Evolutionary conservation across 2,888 invertebrate species (phyloP).

Genomic region (Xestia xanthographa): DNA sequence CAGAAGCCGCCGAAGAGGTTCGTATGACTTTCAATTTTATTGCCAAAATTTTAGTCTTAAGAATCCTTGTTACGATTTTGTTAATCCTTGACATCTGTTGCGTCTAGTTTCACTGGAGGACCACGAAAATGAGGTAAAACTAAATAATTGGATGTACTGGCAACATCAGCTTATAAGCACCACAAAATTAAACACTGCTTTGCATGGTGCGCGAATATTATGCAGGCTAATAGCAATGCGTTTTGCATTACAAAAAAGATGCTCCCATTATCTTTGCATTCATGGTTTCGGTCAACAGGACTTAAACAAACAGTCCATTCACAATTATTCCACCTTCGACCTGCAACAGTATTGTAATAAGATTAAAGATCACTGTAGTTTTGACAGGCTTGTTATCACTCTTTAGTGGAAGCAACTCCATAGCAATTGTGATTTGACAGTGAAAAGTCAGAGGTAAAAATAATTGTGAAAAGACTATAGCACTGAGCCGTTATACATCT

Average conservation of each 20-base stretch:
- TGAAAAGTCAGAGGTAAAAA: background rate
- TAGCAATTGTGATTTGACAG: background rate
- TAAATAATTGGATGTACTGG: background rate
- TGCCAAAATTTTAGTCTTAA: background rate
- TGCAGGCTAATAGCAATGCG: background rate
- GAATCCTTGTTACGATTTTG: background rate
- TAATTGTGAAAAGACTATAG: background rate
- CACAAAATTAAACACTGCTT: slow-evolving; percentile 7
- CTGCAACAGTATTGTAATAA: background rate
- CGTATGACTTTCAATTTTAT: background rate
- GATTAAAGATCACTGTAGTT: background rate
- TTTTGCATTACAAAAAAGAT: background rate
- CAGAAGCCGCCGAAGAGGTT: slow-evolving; percentile 86
- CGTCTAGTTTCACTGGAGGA: slow-evolving; percentile 46
- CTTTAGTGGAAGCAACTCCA: background rate
- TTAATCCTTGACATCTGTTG: slow-evolving; percentile 28
- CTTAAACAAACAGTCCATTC: background rate
- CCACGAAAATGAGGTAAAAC: slow-evolving; percentile 29
- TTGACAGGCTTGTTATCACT: background rate
- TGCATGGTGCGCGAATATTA: background rate
- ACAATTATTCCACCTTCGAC: background rate
- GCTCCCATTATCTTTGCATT: background rate
- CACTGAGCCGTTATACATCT: background rate
- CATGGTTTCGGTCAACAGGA: background rate
- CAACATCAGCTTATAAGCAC: slow-evolving; percentile 24